Evolutionary conservation across 2,797 vertebrate genomes (phyloP).

Genomic region (Selene dorsalis): DNA sequence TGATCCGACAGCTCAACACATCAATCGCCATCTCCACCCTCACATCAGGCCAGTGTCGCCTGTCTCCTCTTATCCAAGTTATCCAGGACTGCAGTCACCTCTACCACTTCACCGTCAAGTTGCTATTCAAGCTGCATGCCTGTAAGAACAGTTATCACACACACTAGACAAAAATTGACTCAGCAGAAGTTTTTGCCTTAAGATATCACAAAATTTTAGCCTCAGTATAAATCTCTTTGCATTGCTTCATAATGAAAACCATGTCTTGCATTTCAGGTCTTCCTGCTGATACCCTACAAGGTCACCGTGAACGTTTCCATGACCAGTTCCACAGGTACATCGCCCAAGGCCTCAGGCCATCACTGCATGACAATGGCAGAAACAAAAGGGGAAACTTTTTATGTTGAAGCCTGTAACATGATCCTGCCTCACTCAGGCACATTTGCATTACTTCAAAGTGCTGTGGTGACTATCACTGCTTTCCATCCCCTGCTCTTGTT

Average conservation of each 20-base stretch:
- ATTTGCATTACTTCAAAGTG: too few relatives aligned
- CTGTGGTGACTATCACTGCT: too few relatives aligned
- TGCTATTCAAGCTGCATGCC: constrained; percentile 96
- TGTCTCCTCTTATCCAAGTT: constrained; percentile 96
- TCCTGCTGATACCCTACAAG: constrained; percentile 93
- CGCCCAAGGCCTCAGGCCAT: not conserved
- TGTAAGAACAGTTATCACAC: constrained; percentile 84
- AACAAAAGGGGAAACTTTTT: constrained; percentile 9
- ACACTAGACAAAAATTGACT: not conserved
- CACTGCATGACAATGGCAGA: not conserved
- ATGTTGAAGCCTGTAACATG: constrained; percentile 35
- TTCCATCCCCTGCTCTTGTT: constrained; percentile 15
- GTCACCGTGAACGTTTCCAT: constrained; percentile 95
- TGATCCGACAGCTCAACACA: constrained; percentile 93
- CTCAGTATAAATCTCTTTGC: not conserved
- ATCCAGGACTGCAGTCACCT: constrained; percentile 97
- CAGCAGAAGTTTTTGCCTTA: not conserved
- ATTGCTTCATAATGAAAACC: not conserved
- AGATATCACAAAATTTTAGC: not conserved
- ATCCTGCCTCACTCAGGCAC: constrained; percentile 49
- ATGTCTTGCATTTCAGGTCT: constrained; percentile 85
- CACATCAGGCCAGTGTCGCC: constrained; percentile 94
- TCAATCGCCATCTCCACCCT: constrained; percentile 95
- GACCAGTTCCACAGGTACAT: constrained; percentile 96
- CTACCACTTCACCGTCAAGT: constrained; percentile 96